phyloP scores from a whole-genome alignment of 2,113 vertebrate species.

The Bufo bufo region DNA sequence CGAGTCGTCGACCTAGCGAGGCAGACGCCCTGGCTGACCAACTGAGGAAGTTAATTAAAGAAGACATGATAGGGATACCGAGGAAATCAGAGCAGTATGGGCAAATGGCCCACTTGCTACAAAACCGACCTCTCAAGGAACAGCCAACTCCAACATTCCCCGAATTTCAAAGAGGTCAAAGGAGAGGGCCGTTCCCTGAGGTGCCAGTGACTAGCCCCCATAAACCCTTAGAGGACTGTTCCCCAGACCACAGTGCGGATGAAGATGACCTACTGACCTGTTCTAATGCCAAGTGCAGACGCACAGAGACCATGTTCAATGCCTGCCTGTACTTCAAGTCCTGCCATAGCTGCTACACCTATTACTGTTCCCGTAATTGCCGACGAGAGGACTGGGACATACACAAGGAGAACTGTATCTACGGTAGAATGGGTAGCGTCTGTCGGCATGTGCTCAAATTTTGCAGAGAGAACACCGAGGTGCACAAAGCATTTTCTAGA shows the following conservation, averaged over 20 bases:
- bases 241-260: conserved; percentile 86
- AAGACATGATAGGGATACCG: conserved; percentile 67
- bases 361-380: conserved; percentile 94
- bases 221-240: conserved; percentile 76
- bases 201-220: conserved; percentile 46
- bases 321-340: conserved; percentile 97
- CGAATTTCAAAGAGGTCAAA: conserved; percentile 19
- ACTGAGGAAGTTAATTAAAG: conserved; percentile 82
- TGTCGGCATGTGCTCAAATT: conserved; percentile 90
- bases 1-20: conserved; percentile 70
- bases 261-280: conserved; percentile 94
- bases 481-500: conserved; percentile 94
- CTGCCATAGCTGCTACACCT: conserved; percentile 96
- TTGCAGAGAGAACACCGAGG: conserved; percentile 86
- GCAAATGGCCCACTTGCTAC: conserved; percentile 48
- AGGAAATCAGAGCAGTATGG: conserved; percentile 66
- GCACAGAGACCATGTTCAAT: conserved; percentile 89
- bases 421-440: conserved; percentile 87
- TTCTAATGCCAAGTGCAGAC: conserved; percentile 89
- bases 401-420: conserved; percentile 90
- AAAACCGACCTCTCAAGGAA: conserved; percentile 72
- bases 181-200: conserved; percentile 49
- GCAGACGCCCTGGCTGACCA: conserved; percentile 78
- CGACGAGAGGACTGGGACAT: conserved; percentile 92
- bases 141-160: conserved; percentile 81